Conservation (phyloP, 1,140 invertebrate genomes). For the Tetraneura akinire region DNA sequence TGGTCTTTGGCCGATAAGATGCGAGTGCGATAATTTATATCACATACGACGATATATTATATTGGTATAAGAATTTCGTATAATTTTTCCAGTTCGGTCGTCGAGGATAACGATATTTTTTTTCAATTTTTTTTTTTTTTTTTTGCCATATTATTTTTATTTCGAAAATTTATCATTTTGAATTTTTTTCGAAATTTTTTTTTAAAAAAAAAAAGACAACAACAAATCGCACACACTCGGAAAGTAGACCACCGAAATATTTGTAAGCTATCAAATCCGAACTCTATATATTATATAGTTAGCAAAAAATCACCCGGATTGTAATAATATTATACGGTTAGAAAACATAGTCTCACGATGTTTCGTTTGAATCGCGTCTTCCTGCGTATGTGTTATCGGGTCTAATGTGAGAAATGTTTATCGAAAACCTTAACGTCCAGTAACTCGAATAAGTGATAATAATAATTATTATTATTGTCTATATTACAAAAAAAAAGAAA, state of each 20-base stretch:
- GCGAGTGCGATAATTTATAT: not conserved
- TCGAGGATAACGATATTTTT: too few species aligned
- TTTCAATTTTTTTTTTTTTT: too few species aligned
- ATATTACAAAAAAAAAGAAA: not conserved
- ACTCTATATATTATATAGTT: too few species aligned
- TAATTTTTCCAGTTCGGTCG: not conserved
- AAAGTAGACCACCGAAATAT: too few species aligned
- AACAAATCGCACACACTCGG: too few species aligned
- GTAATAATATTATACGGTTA: not conserved
- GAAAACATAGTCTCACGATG: slow-evolving; percentile 21
- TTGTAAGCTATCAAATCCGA: too few species aligned
- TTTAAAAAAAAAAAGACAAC: too few species aligned
- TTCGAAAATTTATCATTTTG: too few species aligned
- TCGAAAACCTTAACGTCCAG: slow-evolving; percentile 6
- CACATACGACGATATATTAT: too few species aligned
- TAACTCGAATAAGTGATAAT: not conserved
- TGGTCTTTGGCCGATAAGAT: slow-evolving; percentile 21
- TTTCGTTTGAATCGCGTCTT: slow-evolving; percentile 1
- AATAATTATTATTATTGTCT: slow-evolving; percentile 2
- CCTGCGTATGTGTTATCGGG: not conserved
- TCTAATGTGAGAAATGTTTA: slow-evolving; percentile 29
- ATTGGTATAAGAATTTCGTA: not conserved
- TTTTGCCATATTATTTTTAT: too few species aligned
- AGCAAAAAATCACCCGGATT: not conserved
- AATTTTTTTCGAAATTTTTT: too few species aligned